Base-by-base conservation (phyloP, 2,113 vertebrate species). In the Geococcyx californianus region DNA sequence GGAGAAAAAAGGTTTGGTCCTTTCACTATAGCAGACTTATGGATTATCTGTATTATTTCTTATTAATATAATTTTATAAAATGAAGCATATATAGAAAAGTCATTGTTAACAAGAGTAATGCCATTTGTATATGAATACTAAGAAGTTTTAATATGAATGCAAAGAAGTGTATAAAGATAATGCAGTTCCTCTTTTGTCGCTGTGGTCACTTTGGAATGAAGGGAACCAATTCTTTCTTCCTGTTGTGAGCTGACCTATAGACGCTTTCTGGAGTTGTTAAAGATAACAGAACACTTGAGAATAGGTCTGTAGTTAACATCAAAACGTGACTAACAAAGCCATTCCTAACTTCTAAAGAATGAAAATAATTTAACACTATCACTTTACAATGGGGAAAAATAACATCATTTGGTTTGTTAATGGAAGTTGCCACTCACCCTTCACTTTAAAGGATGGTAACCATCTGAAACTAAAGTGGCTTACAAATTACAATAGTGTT, bases 1-100 rank as follows among this genome's bases (percentile, higher is more conserved):
- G 45, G 98, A 98, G 69, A 98, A 98, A 89, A 95, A 97, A 98
- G 99, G 99, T 99, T 85, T 93, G 97, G 52, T 75, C 52, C 33
- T 95, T 90, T 25, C 2, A 10, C 31, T 93, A 4, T 44, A 25
- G 26, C 67, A 64, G 55, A 80, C 51, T 40, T n/a, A n/a, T n/a
- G n/a, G n/a, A n/a, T n/a, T n/a, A n/a, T n/a, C n/a, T n/a, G n/a
- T n/a, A n/a, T n/a, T n/a, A n/a, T n/a, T n/a, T n/a, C n/a, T n/a
- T n/a, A n/a, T n/a, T n/a, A n/a, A n/a, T n/a, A n/a, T n/a, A n/a
- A n/a, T n/a, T n/a, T n/a, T 29, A 52, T 47, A 1, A 81, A 86
- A 62, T 6, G 16, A 78, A 75, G 33, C 29, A 23, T 62, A 45
- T 26, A n/a, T 45, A 38, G 51, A 45, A 78, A 86, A 83, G 31